Percentiles rank a stretch among this genome's conserved stretches.
Evolutionary conservation across 1,140 invertebrate genomes (phyloP).

Genomic region (Himalopsyche phryganea): DNA sequence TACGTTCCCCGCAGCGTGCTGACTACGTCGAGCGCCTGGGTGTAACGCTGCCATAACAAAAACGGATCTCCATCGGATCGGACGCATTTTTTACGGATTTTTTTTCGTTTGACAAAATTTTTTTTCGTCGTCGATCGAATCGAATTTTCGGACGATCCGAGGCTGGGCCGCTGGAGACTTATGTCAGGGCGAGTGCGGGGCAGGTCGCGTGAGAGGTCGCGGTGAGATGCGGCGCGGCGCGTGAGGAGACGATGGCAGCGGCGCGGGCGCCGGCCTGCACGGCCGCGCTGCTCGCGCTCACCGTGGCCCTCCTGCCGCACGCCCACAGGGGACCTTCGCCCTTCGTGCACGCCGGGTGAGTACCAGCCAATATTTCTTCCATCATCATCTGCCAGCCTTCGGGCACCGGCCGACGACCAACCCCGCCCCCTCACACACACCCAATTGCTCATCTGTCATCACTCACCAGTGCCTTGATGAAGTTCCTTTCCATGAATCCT

Average conservation of each 20-base stretch:
- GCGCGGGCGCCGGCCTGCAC: constrained; percentile 50
- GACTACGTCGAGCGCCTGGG: neutral
- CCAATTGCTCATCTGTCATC: no score
- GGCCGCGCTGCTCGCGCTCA: constrained; percentile 48
- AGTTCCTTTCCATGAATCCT: no score
- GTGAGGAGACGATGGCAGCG: constrained; percentile 36
- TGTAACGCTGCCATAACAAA: constrained; percentile 13
- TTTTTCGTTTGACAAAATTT: constrained; percentile 6
- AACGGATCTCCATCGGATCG: constrained; percentile 11
- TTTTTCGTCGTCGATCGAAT: neutral
- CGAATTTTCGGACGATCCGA: neutral
- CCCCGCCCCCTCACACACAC: neutral
- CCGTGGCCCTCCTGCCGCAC: constrained; percentile 46
- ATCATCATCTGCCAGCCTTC: constrained; percentile 1
- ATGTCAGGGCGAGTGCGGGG: neutral
- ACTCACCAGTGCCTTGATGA: no score
- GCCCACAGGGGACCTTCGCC: constrained; percentile 38
- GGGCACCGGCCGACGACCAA: neutral
- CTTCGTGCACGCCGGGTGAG: constrained; percentile 51
- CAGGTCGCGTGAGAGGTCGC: constrained; percentile 11
- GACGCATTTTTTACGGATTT: constrained; percentile 8
- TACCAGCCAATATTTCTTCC: constrained; percentile 28
- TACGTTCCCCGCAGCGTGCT: no score
- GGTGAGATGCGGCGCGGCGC: constrained; percentile 29
- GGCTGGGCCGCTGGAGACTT: neutral